Evolutionary conservation across 2,113 vertebrate genomes (phyloP), one percentile per base, ranked within the genome.

Genomic region (Leptosomus discolor): DNA sequence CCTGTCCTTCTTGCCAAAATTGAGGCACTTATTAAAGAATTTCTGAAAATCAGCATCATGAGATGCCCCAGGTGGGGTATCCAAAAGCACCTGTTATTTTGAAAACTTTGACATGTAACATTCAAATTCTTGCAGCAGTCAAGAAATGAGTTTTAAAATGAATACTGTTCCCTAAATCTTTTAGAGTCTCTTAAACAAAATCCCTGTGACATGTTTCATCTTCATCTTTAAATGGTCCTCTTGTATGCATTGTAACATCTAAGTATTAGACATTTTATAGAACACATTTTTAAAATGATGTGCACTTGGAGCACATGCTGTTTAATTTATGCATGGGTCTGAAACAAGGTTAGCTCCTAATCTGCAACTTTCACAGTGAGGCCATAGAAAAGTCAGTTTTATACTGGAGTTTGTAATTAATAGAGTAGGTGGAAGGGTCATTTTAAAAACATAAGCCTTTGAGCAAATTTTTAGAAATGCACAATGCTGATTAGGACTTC

Each of bases 371-470:
- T 92, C 71, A 76, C 74, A 65, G 75, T 43, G 65, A 97, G 79
- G 73, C 92, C 79, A 68, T 60, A 92, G 75, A 94, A 92, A 94
- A 91, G 67, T 45, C 69, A 48, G 9, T 43, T 95, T 96, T 83
- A 57, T 73, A 80, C 32, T 51, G 76, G 92, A 85, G 85, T 75
- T 94, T 77, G 69, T 92, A 97, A 97, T 96, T 96, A 96, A 94
- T 54, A 63, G 94, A 94, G 93, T 96, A 95, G 95, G 90, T 96
- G 82, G 91, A 92, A 96, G 81, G 71, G 90, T 87, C 63, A 48
- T 95, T 97, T 96, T 68, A 85, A 94, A 92, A 97, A 85, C 51
- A 84, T 65, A 93, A 95, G 63, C 87, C 73, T 94, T 93, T 77
- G 74, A 92, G 85, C 39, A 94, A 86, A 48, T 85, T 93, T 93